Evolutionary conservation across 2,113 vertebrate species (phyloP), one percentile per base, ranked within the genome.

Genomic region (Acrocephalus arundinaceus): DNA sequence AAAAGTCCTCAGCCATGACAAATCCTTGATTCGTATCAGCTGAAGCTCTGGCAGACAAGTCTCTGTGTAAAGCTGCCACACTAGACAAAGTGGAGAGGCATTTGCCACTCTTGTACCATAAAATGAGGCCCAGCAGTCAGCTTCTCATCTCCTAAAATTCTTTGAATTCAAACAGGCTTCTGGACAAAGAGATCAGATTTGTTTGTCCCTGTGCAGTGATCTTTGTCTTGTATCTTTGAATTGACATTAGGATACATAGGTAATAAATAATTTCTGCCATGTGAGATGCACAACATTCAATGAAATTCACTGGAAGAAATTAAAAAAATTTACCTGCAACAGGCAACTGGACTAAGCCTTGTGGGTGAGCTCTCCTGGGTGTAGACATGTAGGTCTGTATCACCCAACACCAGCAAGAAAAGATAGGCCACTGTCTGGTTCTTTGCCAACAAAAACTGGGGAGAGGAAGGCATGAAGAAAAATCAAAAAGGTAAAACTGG

Each of bases 191-290:
- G 15, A 54, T 82, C 63, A 46, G 14, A 24, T 52, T 76, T 65
- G 37, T 49, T 88, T 74, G 27, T 52, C 55, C 41, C 66, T 61
- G 20, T 70, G 48, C 31, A 86, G 39, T 23, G 35, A 87, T 72
- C 39, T 78, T 8, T 25, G 11, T 52, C 43, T 84, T 55, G 15
- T 45, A 75, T 74, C 57, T 92, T 91, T 67, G n/a, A 57, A 81
- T 75, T 89, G 73, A 66, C 83, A 71, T 81, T 88, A 78, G 11
- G 91, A 91, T 88, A 62, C 2, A 0, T 7, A 1, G 11, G 25
- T 49, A 88, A 93, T 92, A 88, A 92, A 92, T 85, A 1, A 90
- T 81, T 94, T 93, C 55, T 91, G 48, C 65, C 87, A 68, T n/a
- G 33, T 2, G 3, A 90, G 61, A 59, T 78, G 19, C 28, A 22